Percentiles rank a stretch among this genome's conserved stretches.
These are phyloP conservation scores for Montipora cactus DNA, from an alignment of 64 coral and sea anemone species.

Conservation along the genomic window DNA sequence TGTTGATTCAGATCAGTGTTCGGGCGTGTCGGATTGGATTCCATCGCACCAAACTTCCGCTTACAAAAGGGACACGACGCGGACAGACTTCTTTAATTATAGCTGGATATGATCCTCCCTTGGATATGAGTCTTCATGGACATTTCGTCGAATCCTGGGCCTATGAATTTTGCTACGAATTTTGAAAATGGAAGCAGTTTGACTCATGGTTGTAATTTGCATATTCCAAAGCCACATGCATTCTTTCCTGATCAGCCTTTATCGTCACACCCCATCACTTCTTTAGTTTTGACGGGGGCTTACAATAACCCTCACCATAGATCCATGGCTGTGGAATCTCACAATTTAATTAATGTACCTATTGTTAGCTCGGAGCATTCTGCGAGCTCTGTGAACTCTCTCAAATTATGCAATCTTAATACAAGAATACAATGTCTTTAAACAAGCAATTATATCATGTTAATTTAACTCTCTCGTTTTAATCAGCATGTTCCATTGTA, in stretches of 20 bases:
- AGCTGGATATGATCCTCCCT: constrained; percentile 52
- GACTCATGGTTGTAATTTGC: constrained; percentile 68
- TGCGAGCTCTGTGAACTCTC: too few relatives aligned
- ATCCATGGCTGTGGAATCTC: too few relatives aligned
- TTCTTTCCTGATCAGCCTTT: background rate
- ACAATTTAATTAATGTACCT: too few relatives aligned
- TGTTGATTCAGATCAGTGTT: constrained; percentile 49
- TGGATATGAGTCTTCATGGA: constrained; percentile 72
- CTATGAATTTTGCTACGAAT: constrained; percentile 9
- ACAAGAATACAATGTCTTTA: background rate
- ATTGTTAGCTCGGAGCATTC: too few relatives aligned
- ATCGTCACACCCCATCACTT: too few relatives aligned
- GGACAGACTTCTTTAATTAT: constrained; percentile 37
- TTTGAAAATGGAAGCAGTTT: constrained; percentile 50
- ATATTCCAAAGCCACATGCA: constrained; percentile 45
- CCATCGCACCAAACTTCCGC: constrained; percentile 66
- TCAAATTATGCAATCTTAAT: background rate
- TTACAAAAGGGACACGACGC: constrained; percentile 41
- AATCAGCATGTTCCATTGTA: too few relatives aligned
- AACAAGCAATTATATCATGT: too few relatives aligned
- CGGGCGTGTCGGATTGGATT: constrained; percentile 19
- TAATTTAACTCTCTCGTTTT: too few relatives aligned
- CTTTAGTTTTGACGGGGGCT: too few relatives aligned
- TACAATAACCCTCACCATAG: too few relatives aligned
- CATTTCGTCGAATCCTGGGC: constrained; percentile 61